Evolutionary conservation across 1,140 invertebrate species (phyloP).

Genomic region (Tetramorium parvispinum): DNA sequence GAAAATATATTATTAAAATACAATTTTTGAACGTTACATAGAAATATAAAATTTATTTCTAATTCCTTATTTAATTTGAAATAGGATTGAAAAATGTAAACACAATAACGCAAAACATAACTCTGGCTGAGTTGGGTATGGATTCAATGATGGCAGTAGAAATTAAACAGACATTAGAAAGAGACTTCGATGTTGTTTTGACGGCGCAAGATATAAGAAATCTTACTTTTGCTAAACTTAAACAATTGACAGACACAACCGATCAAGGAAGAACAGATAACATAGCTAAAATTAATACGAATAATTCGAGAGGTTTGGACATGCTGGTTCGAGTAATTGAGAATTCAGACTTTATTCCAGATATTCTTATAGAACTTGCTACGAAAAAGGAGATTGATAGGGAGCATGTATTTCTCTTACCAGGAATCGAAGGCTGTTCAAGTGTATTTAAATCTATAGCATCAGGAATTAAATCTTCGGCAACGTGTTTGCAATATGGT

Average conservation of each 20-base stretch:
- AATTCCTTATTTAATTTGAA: slow-evolving; percentile 15
- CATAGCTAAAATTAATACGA: neutral
- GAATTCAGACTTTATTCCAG: slow-evolving; percentile 42
- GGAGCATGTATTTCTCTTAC: slow-evolving; percentile 87
- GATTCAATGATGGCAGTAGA: no score
- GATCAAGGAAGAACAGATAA: slow-evolving; percentile 43
- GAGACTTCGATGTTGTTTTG: slow-evolving; percentile 84
- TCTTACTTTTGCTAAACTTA: slow-evolving; percentile 87
- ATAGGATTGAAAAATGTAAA: slow-evolving; percentile 82
- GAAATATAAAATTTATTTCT: no score
- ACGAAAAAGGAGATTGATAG: slow-evolving; percentile 72
- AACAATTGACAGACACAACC: slow-evolving; percentile 79
- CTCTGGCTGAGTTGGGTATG: no score
- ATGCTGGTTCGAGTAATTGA: slow-evolving; percentile 79
- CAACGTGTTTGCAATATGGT: slow-evolving; percentile 88
- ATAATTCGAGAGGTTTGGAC: slow-evolving; percentile 76
- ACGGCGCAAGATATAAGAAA: slow-evolving; percentile 90
- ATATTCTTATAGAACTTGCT: slow-evolving; percentile 77
- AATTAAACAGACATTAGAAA: no score
- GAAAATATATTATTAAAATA: no score
- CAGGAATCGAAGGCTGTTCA: slow-evolving; percentile 89
- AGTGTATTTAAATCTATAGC: slow-evolving; percentile 85
- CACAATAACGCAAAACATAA: no score
- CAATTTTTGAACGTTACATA: no score
- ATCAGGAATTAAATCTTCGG: slow-evolving; percentile 86